These are phyloP conservation scores for Acomys russatus DNA, from an alignment of 2,797 vertebrate genomes.

Conservation along the genomic window DNA sequence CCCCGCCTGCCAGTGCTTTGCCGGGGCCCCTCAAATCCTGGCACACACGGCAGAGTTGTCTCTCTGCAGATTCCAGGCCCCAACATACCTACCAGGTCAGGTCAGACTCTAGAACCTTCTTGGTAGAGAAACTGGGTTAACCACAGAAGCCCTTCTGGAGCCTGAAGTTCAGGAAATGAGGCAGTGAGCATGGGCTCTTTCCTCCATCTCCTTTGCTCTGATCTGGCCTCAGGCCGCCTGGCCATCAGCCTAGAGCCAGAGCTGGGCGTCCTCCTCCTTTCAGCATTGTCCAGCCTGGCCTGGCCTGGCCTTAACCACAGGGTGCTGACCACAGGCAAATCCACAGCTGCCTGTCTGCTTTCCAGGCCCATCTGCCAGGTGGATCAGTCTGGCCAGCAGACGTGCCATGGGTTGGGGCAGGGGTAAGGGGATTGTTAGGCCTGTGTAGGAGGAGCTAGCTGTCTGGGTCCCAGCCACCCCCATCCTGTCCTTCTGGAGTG, in stretches of 20 bases:
- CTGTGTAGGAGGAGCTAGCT: background rate
- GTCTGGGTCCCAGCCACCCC: rapidly evolving
- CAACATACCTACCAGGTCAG: rapidly evolving
- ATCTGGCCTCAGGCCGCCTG: background rate
- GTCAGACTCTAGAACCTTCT: background rate
- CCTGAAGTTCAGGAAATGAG: too few relatives aligned
- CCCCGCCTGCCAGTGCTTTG: rapidly evolving
- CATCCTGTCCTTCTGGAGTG: rapidly evolving
- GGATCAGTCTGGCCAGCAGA: background rate
- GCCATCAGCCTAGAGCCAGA: background rate
- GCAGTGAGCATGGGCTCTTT: background rate
- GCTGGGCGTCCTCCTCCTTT: background rate
- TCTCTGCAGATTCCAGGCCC: background rate
- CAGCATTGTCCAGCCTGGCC: background rate
- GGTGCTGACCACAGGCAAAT: background rate
- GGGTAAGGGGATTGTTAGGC: background rate
- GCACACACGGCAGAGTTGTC: background rate
- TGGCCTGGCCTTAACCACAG: background rate
- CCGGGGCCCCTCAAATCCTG: background rate
- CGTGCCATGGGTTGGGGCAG: rapidly evolving
- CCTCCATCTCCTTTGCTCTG: background rate
- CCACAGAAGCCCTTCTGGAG: rapidly evolving
- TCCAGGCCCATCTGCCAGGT: constrained; percentile 51
- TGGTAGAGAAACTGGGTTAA: background rate
- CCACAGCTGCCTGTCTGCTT: background rate